A percentile compares a stretch with the other conserved stretches of the same genome.
These are phyloP conservation scores for Xylota sylvarum DNA, from an alignment of 2,888 invertebrate species.

Conservation along the genomic window DNA sequence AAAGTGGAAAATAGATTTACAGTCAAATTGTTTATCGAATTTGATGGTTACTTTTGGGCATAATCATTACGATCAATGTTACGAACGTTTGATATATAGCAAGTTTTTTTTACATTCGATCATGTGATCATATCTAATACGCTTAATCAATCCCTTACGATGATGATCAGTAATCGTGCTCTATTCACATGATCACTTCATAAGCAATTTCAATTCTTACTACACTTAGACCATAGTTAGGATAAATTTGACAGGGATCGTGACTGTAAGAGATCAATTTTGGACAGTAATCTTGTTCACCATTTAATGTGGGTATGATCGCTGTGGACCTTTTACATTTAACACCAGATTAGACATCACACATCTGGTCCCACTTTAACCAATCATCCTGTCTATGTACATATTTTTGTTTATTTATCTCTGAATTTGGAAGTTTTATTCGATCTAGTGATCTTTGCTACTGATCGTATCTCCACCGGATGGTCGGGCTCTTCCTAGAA, in stretches of 20 bases:
- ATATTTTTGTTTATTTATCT: background rate
- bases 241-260: background rate
- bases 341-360: background rate
- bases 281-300: background rate
- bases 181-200: slow-evolving; percentile 13
- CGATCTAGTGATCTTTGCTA: background rate
- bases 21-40: slow-evolving; percentile 39
- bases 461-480: slow-evolving; percentile 18
- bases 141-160: slow-evolving; percentile 14
- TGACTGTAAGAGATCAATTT: background rate
- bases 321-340: background rate
- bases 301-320: background rate
- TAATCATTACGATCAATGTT: slow-evolving; percentile 14
- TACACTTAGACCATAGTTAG: background rate
- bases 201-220: background rate
- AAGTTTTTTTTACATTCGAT: slow-evolving; percentile 22
- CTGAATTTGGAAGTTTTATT: background rate
- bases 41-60: slow-evolving; percentile 15
- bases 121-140: slow-evolving; percentile 26
- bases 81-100: slow-evolving; percentile 18
- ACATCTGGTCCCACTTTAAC: background rate
- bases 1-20: slow-evolving; percentile 51
- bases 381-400: background rate
- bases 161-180: slow-evolving; percentile 2
- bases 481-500: slow-evolving; percentile 26